Base-by-base conservation (phyloP, 2,888 invertebrate species). In the Coleophora deauratella region DNA sequence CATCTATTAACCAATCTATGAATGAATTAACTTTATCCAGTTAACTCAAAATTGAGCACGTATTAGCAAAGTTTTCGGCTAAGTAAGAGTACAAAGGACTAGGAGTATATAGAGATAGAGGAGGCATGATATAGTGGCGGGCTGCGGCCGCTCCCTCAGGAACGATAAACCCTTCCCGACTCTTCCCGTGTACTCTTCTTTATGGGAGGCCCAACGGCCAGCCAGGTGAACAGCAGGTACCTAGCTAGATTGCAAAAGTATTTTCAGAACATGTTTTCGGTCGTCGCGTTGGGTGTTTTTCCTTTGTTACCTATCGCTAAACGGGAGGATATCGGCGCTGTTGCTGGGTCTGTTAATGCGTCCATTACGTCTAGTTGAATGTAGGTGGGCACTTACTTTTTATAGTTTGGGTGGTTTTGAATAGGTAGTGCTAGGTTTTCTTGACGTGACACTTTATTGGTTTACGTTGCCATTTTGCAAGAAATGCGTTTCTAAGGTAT, bases 141-240 rank as follows among this genome's bases (percentile, higher is more conserved):
- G 78, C 77, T 70, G 69, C 72, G 73, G 74, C 63, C 62, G 73
- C 57, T 82, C 85, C 85, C 84, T 68, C 60, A 76, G 85, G 85
- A 66, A 72, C 84, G 79, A 84, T 84, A 85, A 85, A 84, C 81
- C 84, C 84, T 79, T 77, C 81, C 76, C 69, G 68, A 56, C 66
- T 72, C 82, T 78, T 79, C 78, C 81, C 78, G 75, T 73, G 74
- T 78, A 76, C 82, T 81, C 81, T 84, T 82, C 84, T 85, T 84
- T 85, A 85, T 84, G 82, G 80, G 69, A 81, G 81, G 77, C 72
- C 77, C 77, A 79, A 80, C 75, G 78, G 80, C 75, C 77, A 73
- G 76, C 75, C 82, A 82, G 80, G 80, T 82, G 80, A 80, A 72
- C 80, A 80, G 80, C 81, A 79, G 80, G 71, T 80, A 79, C 80